Base-by-base conservation (phyloP, 2,888 invertebrate genomes). In the Ametastegia equiseti region DNA sequence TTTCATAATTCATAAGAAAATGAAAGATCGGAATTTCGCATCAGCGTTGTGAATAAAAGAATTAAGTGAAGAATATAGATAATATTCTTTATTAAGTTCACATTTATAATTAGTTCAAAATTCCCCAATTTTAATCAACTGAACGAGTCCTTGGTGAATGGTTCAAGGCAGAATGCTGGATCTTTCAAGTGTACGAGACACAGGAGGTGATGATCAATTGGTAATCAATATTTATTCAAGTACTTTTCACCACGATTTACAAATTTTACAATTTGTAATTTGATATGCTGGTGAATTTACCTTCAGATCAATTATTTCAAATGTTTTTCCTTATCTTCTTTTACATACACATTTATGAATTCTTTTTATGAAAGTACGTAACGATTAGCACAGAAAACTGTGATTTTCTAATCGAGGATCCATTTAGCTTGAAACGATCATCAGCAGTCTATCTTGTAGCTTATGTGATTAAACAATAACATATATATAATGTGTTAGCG, bases 21-120 rank as follows among this genome's bases (percentile, higher is more conserved):
- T 33, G 19, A 45, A 78, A 13, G 45, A 42, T 39, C 36, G 47
- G 39, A 19, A 69, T 75, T 75, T 77, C 80, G 75, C 57, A 80
- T 81, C 80, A 57, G 81, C 69, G 82, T 50, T 33, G 80, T 80
- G 69, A 39, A 45, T 77, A 73, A 50, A 60, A 69, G 81, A 79
- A n/a, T n/a, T 47, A 39, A 71, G 69, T 30, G 45, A 83, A 77
- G 60, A 81, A 5, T 60, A 39, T 54, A 1, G 5, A 54, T 54
- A 54, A 15, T 7, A 36, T 65, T 65, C 42, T 30, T 45, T n/a
- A 42, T 71, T 65, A 9, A 15, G 13, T 15, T 15, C 11, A 23
- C 45, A 23, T 33, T 54, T 36, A 2, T 65, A 36, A 7, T 30
- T 11, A 19, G 11, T 54, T 73, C 3, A 36, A 11, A 73, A 33